phyloP scores from a whole-genome alignment of 2,888 invertebrate genomes.

The Eubasilissa splendida region DNA sequence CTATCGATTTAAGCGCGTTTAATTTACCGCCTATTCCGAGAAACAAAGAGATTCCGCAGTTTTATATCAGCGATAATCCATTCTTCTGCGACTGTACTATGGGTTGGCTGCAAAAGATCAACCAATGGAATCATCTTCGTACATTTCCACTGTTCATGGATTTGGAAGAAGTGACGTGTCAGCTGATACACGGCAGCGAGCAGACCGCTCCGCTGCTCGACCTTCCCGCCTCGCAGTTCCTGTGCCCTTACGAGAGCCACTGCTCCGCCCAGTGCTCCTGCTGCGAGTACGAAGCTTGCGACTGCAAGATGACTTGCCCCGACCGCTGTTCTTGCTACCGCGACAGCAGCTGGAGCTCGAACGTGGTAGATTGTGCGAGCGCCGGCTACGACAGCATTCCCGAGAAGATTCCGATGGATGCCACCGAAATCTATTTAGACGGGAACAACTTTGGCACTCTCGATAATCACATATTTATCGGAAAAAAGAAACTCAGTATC shows the following conservation, averaged over 20 bases:
- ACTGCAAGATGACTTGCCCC: conserved; percentile 92
- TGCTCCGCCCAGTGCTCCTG: conserved; percentile 90
- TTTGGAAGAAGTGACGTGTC: conserved; percentile 82
- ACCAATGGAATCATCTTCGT: conserved; percentile 80
- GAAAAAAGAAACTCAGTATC: conserved; percentile 84
- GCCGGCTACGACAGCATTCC: conserved; percentile 82
- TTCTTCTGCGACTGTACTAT: conserved; percentile 89
- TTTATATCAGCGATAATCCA: conserved; percentile 87
- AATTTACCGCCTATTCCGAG: conserved; percentile 78
- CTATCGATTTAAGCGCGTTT: conserved; percentile 82
- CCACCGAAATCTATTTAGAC: conserved; percentile 88
- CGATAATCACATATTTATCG: conserved; percentile 87
- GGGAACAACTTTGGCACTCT: conserved; percentile 84
- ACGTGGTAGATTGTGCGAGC: conserved; percentile 87
- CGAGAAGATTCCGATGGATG: conserved; percentile 88
- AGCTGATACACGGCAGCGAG: conserved; percentile 79
- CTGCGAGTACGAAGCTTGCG: conserved; percentile 91
- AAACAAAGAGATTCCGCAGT: conserved; percentile 80
- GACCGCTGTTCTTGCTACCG: conserved; percentile 88
- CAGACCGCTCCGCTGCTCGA: conserved; percentile 79
- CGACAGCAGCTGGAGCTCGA: conserved; percentile 87
- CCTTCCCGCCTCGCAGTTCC: conserved; percentile 82
- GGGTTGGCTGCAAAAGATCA: conserved; percentile 88
- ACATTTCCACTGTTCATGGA: conserved; percentile 86
- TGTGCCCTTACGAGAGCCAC: conserved; percentile 86